Percentiles rank a stretch among this genome's conserved stretches.
These are phyloP conservation scores for Drosophila auraria DNA, from an alignment of 1,140 invertebrate species.

Conservation along the genomic window DNA sequence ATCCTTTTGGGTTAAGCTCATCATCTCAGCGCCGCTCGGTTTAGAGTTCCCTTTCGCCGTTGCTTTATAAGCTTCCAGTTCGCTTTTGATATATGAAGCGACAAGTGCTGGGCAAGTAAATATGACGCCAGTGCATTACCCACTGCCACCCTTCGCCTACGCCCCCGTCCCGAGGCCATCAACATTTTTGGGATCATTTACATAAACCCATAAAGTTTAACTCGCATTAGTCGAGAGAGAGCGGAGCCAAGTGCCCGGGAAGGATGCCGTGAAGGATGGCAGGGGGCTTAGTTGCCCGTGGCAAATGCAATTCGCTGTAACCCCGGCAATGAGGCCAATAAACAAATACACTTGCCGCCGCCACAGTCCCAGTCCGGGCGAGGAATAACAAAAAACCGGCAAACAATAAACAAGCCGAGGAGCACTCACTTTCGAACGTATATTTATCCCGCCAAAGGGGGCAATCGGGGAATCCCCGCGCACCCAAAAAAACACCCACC, in stretches of 20 bases:
- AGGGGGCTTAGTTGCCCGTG: conserved; percentile 70
- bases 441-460: conserved; percentile 21
- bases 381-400: conserved; percentile 41
- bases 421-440: conserved; percentile 20
- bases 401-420: conserved; percentile 45
- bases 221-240: conserved; percentile 63
- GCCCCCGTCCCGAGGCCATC: neutral
- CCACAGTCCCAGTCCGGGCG: neutral
- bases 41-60: conserved; percentile 8
- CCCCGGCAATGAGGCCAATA: conserved; percentile 77
- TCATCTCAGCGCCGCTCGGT: neutral
- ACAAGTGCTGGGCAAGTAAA: conserved; percentile 56
- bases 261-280: conserved; percentile 33
- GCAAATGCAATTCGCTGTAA: conserved; percentile 75
- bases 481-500: conserved; percentile 48
- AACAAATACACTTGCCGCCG: conserved; percentile 70
- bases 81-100: conserved; percentile 63
- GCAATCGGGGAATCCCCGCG: conserved; percentile 32
- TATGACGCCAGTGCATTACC: conserved; percentile 48
- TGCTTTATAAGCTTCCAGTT: conserved; percentile 45
- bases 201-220: conserved; percentile 80
- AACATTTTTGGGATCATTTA: conserved; percentile 66
- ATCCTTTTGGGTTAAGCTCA: neutral
- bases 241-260: conserved; percentile 65
- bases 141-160: neutral